Base-by-base conservation (phyloP, 2,797 vertebrate genomes). In the Pseudochirops corinnae region DNA sequence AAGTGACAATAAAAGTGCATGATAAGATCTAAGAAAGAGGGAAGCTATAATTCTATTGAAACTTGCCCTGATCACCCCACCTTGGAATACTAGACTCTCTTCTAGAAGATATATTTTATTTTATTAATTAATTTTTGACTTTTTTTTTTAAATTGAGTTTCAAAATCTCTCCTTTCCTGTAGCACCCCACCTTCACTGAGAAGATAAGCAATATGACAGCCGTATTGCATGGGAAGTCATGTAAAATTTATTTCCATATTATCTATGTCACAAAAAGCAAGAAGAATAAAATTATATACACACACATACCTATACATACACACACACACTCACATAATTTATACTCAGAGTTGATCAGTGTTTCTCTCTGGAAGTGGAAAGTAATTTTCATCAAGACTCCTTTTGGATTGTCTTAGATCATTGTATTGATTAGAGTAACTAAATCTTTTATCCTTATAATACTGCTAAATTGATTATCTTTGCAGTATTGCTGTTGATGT, bases 231-330 rank as follows among this genome's bases (percentile, higher is more conserved):
- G 16, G 2, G 16, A 39, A 74, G 39, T 39, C 16, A 74, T 39
- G n/a, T 2, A 74, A 74, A 39, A 39, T 21, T 21, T 9, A 7
- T 74, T 39, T 62, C 11, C 67, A 74, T 39, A 33, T 12, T 31
- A 33, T 18, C 2, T 52, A 52, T 21, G 1, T n/a, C 67, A 74
- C 67, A 74, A 74, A 74, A 74, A 74, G n/a, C 67, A 74, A 74
- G 67, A 39, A 74, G 39, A 74, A 74, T 74, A 39, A 74, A 10
- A 56, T 56, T 58, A 9, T 9, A 29, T 58, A 0, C 11, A 29
- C 29, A 11, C 0, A 10, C 2, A 29, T 2, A 58, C 2, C 28
- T 26, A 28, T 4, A 58, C 26, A 28, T 57, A 0, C 4, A 28
- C 28, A 26, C 28, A 29, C 26, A 29, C 57, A 58, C 56, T 26